Evolutionary conservation across 1,140 invertebrate species (phyloP), one percentile per base, ranked within the genome.

Genomic region (Cheumatopsyche charites): DNA sequence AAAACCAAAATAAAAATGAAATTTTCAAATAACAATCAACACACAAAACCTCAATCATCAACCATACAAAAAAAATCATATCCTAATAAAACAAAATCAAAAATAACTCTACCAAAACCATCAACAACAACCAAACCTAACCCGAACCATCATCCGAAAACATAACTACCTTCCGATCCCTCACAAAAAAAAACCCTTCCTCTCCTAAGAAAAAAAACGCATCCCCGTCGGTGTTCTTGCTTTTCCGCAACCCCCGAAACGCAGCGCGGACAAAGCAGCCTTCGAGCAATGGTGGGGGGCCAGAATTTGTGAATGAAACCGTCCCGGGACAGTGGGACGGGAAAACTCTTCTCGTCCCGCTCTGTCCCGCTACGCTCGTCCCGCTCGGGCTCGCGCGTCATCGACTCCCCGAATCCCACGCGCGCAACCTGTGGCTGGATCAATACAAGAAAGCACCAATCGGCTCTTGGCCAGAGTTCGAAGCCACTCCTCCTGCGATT

Each of bases 401-500:
- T 62, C 29, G 47, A 29, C 63, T 72, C 71, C 71, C 71, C 72
- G 70, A 70, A 66, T 70, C 75, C 75, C 75, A 76, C 75, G 29
- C 29, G 29, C 29, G 72, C 75, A 76, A 76, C 75, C 75, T 76
- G 72, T 76, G 62, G 73, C 71, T 71, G 66, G 72, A 76, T 76
- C 75, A 74, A 76, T 76, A 76, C 67, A 45, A 19, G 0, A n/a
- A 1, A 4, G 63, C 29, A 62, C 70, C 70, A 72, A 72, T 72
- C 7, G 62, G 19, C 17, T 6, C 4, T 1, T n/a, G 72, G n/a
- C 49, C 29, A 9, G 29, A 36, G 29, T 9, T 9, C 29, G 3
- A 36, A 36, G 29, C 29, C 29, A 9, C 29, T 3, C 29, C 29
- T 9, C 29, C 29, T 9, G 29, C 29, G 29, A 79, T 87, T 87